These are phyloP conservation scores for Paramormyrops kingsleyae DNA, from an alignment of 2,113 vertebrate species.

Conservation along the genomic window DNA sequence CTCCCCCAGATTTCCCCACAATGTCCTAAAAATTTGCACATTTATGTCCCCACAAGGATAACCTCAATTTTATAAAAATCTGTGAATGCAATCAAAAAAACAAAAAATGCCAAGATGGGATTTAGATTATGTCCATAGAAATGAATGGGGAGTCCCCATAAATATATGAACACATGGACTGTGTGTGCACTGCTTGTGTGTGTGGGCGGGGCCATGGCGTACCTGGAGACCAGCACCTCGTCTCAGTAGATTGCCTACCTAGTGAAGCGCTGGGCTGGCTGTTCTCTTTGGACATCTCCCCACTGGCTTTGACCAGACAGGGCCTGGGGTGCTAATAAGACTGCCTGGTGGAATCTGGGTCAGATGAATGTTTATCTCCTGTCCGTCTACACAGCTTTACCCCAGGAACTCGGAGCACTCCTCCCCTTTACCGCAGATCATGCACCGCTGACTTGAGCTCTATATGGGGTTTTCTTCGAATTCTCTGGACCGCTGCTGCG, in stretches of 20 bases:
- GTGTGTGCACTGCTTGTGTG: neutral
- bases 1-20: neutral
- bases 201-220: neutral
- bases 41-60: neutral
- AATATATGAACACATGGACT: neutral
- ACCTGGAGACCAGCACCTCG: neutral
- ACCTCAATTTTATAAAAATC: neutral
- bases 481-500: neutral
- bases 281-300: neutral
- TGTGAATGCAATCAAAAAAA: neutral
- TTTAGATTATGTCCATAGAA: neutral
- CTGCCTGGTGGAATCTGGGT: conserved; percentile 29
- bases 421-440: neutral
- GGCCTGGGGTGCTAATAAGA: conserved; percentile 32
- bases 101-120: neutral
- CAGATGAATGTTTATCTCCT: conserved; percentile 23
- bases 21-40: neutral
- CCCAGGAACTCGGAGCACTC: neutral
- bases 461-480: neutral
- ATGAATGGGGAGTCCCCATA: neutral
- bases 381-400: neutral
- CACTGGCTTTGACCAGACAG: conserved; percentile 29
- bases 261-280: conserved; percentile 12
- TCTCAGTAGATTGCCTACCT: conserved; percentile 19
- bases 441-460: neutral